These are phyloP conservation scores for Philhelius pedissequus DNA, from an alignment of 2,888 invertebrate genomes.

Conservation along the genomic window DNA sequence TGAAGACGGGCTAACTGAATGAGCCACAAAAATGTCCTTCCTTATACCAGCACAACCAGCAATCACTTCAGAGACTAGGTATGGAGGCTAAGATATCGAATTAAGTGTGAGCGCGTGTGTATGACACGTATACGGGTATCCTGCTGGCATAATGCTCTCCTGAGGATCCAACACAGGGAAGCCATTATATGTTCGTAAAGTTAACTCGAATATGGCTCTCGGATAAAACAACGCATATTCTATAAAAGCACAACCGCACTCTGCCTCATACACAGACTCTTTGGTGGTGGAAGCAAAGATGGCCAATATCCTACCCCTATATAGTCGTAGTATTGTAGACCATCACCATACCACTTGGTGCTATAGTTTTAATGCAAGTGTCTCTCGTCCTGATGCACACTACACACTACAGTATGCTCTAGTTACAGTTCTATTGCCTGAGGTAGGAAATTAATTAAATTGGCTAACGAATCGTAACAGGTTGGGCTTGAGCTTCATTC, in stretches of 20 bases:
- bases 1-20: conserved; percentile 57
- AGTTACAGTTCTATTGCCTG: conserved; percentile 52
- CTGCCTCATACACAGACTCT: not conserved
- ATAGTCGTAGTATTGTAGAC: too few relatives aligned
- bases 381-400: conserved; percentile 32
- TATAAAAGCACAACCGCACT: conserved; percentile 1
- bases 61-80: conserved; percentile 26
- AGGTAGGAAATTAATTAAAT: conserved; percentile 65
- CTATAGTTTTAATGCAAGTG: conserved; percentile 4
- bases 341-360: not conserved
- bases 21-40: conserved; percentile 45
- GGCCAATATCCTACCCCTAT: too few relatives aligned
- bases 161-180: conserved; percentile 19
- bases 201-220: conserved; percentile 1
- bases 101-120: not conserved
- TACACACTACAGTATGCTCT: conserved; percentile 32
- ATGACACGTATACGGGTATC: conserved; percentile 31
- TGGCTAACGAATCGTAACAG: conserved; percentile 61
- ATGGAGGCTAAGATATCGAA: conserved; percentile 11
- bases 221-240: conserved; percentile 33
- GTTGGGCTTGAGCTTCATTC: conserved; percentile 7
- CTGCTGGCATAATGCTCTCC: conserved; percentile 39
- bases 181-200: conserved; percentile 40
- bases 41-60: not conserved
- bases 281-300: conserved; percentile 7